phyloP scores from a whole-genome alignment of 2,888 invertebrate genomes.

The Cerastis rubricosa region DNA sequence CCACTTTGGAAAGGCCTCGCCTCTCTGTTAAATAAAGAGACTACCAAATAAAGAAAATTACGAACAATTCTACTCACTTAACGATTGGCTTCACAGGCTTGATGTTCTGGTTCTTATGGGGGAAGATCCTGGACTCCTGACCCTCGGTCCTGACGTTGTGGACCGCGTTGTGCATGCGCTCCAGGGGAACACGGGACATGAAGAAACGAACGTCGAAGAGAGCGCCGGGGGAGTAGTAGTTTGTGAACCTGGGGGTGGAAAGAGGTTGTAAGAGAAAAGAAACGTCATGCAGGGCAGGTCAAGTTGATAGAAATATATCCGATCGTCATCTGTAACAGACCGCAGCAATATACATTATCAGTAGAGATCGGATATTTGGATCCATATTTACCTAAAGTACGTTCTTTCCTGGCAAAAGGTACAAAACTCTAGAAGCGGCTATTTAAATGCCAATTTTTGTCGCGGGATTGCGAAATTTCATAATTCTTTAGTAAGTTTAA shows the following conservation, averaged over 20 bases:
- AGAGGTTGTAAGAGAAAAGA: neutral
- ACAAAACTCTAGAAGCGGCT: too few relatives aligned
- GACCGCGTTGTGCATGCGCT: slow-evolving; percentile 87
- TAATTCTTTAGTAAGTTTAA: too few relatives aligned
- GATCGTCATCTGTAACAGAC: too few relatives aligned
- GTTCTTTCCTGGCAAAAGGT: too few relatives aligned
- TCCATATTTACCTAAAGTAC: too few relatives aligned
- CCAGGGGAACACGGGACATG: slow-evolving; percentile 82
- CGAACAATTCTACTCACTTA: slow-evolving; percentile 44
- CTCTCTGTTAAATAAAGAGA: neutral
- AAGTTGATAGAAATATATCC: too few relatives aligned
- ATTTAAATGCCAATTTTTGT: too few relatives aligned
- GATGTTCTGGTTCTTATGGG: slow-evolving; percentile 53
- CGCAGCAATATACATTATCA: too few relatives aligned
- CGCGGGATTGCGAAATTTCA: too few relatives aligned
- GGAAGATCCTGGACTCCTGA: slow-evolving; percentile 76
- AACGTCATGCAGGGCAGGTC: neutral
- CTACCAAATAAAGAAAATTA: neutral
- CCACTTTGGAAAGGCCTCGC: too few relatives aligned
- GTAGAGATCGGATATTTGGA: too few relatives aligned
- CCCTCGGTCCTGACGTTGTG: slow-evolving; percentile 74
- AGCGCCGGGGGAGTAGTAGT: slow-evolving; percentile 59
- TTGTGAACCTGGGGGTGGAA: slow-evolving; percentile 69
- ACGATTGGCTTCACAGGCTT: slow-evolving; percentile 19
- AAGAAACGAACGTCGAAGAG: slow-evolving; percentile 86